Evolutionary conservation across 2,113 vertebrate species (phyloP).

Genomic region (Eulacestoma nigropectus): DNA sequence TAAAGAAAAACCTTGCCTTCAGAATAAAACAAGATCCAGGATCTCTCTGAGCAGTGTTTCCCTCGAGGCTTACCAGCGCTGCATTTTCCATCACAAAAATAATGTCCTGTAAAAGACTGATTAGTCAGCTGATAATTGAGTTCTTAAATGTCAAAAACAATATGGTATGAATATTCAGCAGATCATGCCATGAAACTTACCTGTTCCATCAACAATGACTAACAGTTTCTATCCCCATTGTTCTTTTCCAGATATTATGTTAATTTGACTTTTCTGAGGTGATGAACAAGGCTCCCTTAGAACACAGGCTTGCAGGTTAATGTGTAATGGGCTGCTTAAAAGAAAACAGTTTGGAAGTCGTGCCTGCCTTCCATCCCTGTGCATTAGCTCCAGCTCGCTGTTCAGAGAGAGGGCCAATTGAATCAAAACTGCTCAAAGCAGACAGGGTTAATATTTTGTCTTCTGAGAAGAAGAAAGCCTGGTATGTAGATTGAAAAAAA

Average conservation of each 20-base stretch:
- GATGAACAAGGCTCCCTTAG: conserved; percentile 67
- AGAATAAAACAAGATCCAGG: not conserved
- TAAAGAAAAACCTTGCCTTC: not conserved
- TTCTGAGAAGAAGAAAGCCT: not conserved
- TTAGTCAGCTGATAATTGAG: conserved; percentile 84
- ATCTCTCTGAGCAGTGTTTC: conserved; percentile 44
- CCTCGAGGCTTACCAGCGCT: conserved; percentile 56
- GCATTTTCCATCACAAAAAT: conserved; percentile 69
- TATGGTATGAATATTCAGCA: conserved; percentile 81
- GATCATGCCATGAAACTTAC: conserved; percentile 74
- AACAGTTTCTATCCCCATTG: conserved; percentile 68
- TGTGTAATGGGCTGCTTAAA: conserved; percentile 35
- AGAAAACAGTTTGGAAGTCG: not conserved
- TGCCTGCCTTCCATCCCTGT: not conserved
- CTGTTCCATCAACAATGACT: conserved; percentile 76
- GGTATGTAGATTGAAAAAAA: not conserved
- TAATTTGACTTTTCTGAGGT: conserved; percentile 77
- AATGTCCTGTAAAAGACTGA: conserved; percentile 76
- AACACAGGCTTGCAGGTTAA: conserved; percentile 63
- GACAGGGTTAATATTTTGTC: not conserved
- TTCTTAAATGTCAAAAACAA: conserved; percentile 84
- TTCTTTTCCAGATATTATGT: conserved; percentile 75
- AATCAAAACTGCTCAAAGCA: not conserved
- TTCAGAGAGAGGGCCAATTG: not conserved
- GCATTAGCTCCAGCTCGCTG: not conserved